Conservation (phyloP, 2,113 vertebrate species). For the Gymnobelideus leadbeateri region DNA sequence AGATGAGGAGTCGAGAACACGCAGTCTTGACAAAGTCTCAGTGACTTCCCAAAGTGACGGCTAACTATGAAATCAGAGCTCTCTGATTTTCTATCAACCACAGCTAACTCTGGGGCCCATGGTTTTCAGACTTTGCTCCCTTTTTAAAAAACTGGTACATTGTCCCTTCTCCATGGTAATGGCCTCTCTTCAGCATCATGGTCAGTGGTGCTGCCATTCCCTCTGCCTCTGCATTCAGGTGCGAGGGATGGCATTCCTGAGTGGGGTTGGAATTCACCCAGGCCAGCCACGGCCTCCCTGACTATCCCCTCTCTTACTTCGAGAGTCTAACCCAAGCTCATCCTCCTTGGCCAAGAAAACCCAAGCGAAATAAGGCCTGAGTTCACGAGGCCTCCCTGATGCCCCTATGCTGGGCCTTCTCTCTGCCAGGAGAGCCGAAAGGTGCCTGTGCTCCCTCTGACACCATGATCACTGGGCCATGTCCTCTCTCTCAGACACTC, state of each 20-base stretch:
- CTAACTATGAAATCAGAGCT: background rate
- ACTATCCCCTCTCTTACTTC: background rate
- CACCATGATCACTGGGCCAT: background rate
- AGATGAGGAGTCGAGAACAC: background rate
- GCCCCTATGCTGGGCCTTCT: background rate
- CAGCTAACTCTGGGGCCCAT: background rate
- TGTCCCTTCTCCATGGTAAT: background rate
- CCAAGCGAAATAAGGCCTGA: background rate
- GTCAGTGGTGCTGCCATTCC: background rate
- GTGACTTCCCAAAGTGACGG: background rate
- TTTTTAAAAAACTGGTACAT: background rate
- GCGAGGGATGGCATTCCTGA: background rate
- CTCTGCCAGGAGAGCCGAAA: background rate
- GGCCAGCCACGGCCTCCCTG: background rate
- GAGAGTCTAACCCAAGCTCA: background rate
- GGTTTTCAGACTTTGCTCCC: background rate
- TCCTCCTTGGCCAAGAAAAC: background rate
- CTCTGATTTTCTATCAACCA: background rate
- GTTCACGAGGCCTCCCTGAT: too few species aligned
- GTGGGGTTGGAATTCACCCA: too few species aligned
- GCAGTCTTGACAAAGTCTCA: background rate
- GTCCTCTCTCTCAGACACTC: too few species aligned
- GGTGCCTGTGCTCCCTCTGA: background rate
- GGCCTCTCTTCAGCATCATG: background rate
- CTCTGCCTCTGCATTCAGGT: background rate